A percentile compares a stretch with the other conserved stretches of the same genome.
Conservation (phyloP, 2,113 vertebrate species). For the Rhizomys pruinosus region DNA sequence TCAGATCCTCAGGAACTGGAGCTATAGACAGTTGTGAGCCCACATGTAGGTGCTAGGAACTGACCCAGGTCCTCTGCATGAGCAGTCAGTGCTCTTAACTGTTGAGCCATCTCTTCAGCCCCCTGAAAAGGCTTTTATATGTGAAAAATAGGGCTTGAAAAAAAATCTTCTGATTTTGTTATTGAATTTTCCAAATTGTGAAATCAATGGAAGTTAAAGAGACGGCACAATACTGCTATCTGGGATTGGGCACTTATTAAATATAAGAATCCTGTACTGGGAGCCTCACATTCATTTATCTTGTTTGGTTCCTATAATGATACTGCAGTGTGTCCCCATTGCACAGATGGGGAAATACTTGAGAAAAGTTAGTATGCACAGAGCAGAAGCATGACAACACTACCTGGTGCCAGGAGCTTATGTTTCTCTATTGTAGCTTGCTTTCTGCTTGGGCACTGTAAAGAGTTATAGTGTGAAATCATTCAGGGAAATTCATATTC, state of each 20-base stretch:
- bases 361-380: neutral
- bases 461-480: neutral
- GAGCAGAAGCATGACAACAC: neutral
- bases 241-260: neutral
- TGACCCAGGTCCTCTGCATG: no score
- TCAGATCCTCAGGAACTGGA: no score
- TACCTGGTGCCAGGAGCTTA: neutral
- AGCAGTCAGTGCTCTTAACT: no score
- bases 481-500: neutral
- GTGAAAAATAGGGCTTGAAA: neutral
- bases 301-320: neutral
- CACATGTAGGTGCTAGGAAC: no score
- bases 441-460: neutral
- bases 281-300: neutral
- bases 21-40: no score
- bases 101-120: neutral
- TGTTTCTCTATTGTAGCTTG: neutral
- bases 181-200: neutral
- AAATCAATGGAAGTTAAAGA: neutral
- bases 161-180: conserved; percentile 45
- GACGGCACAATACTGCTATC: neutral
- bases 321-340: neutral
- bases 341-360: neutral
- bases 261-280: neutral
- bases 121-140: conserved; percentile 38